Conservation (phyloP, 2,113 vertebrate species). For the Geococcyx californianus region DNA sequence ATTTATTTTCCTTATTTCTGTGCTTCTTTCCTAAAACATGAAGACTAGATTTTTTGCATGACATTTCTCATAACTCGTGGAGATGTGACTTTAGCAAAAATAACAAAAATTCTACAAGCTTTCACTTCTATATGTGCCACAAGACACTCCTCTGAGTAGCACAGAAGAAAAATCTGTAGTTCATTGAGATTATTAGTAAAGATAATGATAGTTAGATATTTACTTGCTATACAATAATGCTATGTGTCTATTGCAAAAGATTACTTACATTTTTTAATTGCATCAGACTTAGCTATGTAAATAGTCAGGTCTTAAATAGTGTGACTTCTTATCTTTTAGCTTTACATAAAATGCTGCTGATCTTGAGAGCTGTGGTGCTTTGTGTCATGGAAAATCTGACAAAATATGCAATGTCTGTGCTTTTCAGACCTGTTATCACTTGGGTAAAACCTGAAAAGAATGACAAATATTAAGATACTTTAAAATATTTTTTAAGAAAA, state of each 20-base stretch:
- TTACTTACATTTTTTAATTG: not conserved
- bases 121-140: not conserved
- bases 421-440: not conserved
- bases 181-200: not conserved
- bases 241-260: not conserved
- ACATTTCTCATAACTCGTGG: not conserved
- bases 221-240: not conserved
- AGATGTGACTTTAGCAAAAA: not conserved
- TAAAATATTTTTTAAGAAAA: not conserved
- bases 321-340: not conserved
- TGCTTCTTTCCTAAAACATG: not conserved
- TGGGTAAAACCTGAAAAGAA: not conserved
- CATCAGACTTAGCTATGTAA: not conserved
- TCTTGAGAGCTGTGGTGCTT: not conserved
- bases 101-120: not conserved
- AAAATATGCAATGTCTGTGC: not conserved
- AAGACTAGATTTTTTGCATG: not conserved
- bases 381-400: not conserved
- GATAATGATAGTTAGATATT: not conserved
- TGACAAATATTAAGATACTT: not conserved
- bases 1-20: not conserved
- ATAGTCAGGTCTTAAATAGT: not conserved
- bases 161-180: not conserved
- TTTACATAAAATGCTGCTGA: not conserved
- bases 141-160: not conserved